Base-by-base conservation (phyloP, 2,113 vertebrate genomes). In the Hemiprocne comata region DNA sequence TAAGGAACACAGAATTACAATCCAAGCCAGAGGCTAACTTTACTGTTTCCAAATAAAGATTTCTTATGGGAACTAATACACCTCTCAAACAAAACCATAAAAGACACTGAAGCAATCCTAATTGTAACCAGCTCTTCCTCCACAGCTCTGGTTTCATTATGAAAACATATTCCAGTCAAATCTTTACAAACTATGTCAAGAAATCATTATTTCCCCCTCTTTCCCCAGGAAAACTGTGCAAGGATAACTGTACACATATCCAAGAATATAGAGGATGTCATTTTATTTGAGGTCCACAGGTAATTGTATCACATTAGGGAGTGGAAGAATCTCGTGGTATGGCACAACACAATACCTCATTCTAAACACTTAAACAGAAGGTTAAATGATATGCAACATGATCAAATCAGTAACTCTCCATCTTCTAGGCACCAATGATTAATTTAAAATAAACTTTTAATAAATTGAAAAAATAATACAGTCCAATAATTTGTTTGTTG, bases 201-300 rank as follows among this genome's bases (percentile, higher is more conserved):
- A n/a, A 28, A 44, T 38, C 21, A 61, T 8, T 4, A 77, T 28
- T 75, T 54, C 18, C 38, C 92, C 24, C 19, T 54, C 17, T 44
- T 64, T 64, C 46, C 88, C 89, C 85, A 40, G 8, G 62, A 85
- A 85, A 76, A 44, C 36, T 81, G 58, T 67, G n/a, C 51, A 98
- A 98, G 97, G 97, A 97, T 74, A 92, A 97, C 75, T 60, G 54
- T 70, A 97, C 91, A 69, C 93, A n/a, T 94, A 81, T 87, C 80
- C 76, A 87, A 24, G 50, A 87, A 89, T 50, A 96, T 92, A 95
- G 94, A 98, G 94, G 97, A 96, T 72, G 94, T 93, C 90, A 98
- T 97, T 99, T 99, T 99, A 98, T 99, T 99, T 97, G 97, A 98
- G 98, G 98, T 98, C 98, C 98, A 98, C 95, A 97, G 98, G 97